Conservation (phyloP, 2,797 vertebrate genomes). For the Falco peregrinus region DNA sequence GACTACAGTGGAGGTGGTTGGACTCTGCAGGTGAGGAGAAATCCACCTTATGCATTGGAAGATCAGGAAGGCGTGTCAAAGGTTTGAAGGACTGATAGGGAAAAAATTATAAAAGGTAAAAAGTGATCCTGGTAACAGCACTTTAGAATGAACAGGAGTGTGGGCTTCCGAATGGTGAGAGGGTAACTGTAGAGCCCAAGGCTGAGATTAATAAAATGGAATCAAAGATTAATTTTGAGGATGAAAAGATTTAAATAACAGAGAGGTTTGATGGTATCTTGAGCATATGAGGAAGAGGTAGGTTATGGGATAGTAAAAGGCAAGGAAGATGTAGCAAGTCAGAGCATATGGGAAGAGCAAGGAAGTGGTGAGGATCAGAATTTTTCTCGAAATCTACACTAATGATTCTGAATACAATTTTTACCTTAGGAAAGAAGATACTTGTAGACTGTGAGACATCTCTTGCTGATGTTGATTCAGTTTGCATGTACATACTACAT, state of each 20-base stretch:
- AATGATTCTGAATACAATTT: neutral
- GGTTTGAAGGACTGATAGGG: neutral
- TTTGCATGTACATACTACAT: neutral
- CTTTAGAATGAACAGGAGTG: neutral
- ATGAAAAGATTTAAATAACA: neutral
- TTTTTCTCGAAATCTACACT: neutral
- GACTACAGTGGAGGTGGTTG: neutral
- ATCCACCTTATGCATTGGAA: neutral
- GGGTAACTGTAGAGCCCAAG: neutral
- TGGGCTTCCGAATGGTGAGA: neutral
- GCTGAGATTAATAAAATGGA: neutral
- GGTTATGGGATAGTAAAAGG: neutral
- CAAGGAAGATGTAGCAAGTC: neutral
- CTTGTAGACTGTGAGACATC: neutral
- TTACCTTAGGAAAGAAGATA: neutral
- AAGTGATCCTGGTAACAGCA: rapidly evolving
- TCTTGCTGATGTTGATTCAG: neutral
- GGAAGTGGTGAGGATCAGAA: neutral
- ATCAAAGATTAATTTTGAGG: rapidly evolving
- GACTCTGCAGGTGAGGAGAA: neutral
- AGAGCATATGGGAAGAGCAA: neutral
- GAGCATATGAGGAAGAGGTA: neutral
- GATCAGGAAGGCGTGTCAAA: neutral
- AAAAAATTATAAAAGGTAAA: neutral
- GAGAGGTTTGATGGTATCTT: neutral